A percentile compares a stretch with the other conserved stretches of the same genome.
Evolutionary conservation across 2,888 invertebrate genomes (phyloP).

Genomic region (Tolmerus cingulatus): DNA sequence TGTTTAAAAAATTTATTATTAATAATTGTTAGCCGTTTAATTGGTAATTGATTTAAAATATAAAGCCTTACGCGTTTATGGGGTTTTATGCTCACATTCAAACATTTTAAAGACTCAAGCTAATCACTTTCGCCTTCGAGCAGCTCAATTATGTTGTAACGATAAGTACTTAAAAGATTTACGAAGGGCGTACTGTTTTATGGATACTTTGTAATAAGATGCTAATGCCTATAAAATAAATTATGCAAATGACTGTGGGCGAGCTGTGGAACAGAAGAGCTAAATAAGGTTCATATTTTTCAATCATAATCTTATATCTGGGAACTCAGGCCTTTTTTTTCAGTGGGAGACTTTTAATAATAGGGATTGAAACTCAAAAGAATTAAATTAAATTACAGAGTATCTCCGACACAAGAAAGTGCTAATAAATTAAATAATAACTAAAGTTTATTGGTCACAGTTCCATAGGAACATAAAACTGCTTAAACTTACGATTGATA

Average conservation of each 20-base stretch:
- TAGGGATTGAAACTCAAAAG: too few species aligned
- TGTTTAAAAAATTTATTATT: too few species aligned
- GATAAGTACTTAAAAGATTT: background rate
- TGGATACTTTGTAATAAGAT: background rate
- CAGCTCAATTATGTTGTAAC: background rate
- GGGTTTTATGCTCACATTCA: background rate
- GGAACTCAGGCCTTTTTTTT: background rate
- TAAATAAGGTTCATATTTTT: background rate
- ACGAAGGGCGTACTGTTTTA: background rate
- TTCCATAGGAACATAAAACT: too few species aligned
- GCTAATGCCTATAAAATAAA: background rate
- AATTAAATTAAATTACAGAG: too few species aligned
- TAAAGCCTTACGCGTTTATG: background rate
- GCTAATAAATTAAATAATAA: too few species aligned
- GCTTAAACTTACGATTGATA: too few species aligned
- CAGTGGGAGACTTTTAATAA: background rate
- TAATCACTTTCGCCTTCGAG: background rate
- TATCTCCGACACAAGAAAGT: too few species aligned
- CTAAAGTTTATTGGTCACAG: too few species aligned
- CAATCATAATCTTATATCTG: background rate
- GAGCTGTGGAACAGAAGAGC: background rate
- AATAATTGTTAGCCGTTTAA: too few species aligned
- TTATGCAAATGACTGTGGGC: background rate
- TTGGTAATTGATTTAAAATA: too few species aligned
- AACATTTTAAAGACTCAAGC: background rate